Evolutionary conservation across 2,113 vertebrate genomes (phyloP).

Genomic region (Daboia siamensis): DNA sequence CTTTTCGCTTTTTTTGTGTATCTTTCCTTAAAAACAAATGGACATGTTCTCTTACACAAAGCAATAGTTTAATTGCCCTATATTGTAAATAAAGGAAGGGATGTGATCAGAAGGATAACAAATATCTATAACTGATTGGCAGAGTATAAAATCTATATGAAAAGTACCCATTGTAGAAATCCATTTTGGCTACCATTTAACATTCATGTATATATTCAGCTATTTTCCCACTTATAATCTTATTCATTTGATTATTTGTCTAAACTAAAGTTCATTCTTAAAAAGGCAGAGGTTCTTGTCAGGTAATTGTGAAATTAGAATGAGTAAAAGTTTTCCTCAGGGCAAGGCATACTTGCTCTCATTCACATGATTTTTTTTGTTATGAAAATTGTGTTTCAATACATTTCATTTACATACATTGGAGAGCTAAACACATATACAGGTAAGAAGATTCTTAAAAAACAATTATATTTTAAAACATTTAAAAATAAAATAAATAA

Average conservation of each 20-base stretch:
- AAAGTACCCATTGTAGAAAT: not conserved
- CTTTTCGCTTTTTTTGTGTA: not conserved
- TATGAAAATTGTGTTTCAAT: not conserved
- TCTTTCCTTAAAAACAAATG: conserved; percentile 44
- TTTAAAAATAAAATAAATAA: not conserved
- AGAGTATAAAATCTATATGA: not conserved
- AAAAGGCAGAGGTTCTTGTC: not conserved
- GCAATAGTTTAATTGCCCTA: not conserved
- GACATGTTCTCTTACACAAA: not conserved
- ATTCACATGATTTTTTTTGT: not conserved
- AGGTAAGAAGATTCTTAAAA: not conserved
- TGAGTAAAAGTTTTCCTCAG: not conserved
- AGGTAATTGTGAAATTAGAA: not conserved
- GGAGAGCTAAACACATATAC: not conserved
- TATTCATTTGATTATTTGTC: not conserved
- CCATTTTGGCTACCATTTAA: not conserved
- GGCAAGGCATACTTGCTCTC: not conserved
- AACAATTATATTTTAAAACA: not conserved
- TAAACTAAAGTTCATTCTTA: not conserved
- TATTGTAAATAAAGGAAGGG: not conserved
- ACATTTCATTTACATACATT: not conserved
- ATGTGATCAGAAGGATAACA: not conserved
- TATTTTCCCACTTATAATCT: not conserved
- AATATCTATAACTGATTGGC: not conserved
- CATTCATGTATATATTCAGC: not conserved